Percentiles rank a stretch among this genome's conserved stretches.
These are phyloP conservation scores for Diorhabda carinulata DNA, from an alignment of 1,140 invertebrate species.

Conservation along the genomic window DNA sequence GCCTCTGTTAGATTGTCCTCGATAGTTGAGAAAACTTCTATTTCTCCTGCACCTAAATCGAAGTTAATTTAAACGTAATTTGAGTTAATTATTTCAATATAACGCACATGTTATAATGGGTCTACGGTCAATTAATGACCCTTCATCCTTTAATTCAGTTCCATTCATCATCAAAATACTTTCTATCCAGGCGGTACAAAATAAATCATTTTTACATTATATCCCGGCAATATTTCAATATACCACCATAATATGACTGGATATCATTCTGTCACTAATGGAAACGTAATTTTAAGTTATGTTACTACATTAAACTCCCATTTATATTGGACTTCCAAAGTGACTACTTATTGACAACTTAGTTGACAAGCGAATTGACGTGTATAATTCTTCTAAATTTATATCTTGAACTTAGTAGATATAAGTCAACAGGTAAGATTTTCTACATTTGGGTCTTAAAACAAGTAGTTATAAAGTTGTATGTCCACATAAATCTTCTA, in stretches of 20 bases:
- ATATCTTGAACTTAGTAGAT: too few relatives aligned
- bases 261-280: background rate
- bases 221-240: background rate
- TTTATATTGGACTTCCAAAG: background rate
- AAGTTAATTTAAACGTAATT: slow-evolving; percentile 18
- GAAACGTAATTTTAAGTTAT: background rate
- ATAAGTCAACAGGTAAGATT: too few relatives aligned
- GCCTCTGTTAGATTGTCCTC: slow-evolving; percentile 71
- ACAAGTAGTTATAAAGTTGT: too few relatives aligned
- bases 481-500: too few relatives aligned
- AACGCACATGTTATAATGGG: slow-evolving; percentile 43
- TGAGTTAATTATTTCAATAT: slow-evolving; percentile 20
- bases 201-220: slow-evolving; percentile 23
- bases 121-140: slow-evolving; percentile 34
- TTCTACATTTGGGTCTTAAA: too few relatives aligned
- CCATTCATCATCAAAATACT: slow-evolving; percentile 24
- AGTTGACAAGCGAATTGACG: background rate
- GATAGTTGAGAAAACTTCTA: slow-evolving; percentile 78
- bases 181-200: slow-evolving; percentile 27
- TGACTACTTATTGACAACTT: background rate
- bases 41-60: slow-evolving; percentile 81
- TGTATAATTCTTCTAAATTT: background rate
- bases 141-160: slow-evolving; percentile 22
- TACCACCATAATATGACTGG: background rate
- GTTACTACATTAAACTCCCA: background rate